phyloP scores from a whole-genome alignment of 2,113 vertebrate species.

The Odocoileus hemionus region DNA sequence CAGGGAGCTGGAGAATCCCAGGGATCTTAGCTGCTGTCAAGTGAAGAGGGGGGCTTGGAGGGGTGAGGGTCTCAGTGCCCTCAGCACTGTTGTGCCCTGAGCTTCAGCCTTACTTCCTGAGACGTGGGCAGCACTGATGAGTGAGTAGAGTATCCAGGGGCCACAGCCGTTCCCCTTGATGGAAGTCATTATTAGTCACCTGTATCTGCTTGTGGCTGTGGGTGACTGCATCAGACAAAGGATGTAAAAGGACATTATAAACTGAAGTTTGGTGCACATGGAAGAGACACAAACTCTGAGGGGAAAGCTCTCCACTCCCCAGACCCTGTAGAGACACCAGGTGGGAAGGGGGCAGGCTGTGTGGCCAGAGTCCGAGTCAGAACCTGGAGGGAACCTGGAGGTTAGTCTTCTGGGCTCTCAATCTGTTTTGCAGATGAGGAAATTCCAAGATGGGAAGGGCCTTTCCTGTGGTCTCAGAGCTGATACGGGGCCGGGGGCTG shows the following conservation, averaged over 20 bases:
- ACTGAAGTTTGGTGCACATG: neutral
- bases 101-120: neutral
- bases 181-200: neutral
- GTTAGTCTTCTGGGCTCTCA: neutral
- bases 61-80: accelerated
- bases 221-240: neutral
- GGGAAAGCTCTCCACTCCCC: neutral
- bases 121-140: accelerated
- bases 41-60: neutral
- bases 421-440: constrained; percentile 5
- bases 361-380: neutral
- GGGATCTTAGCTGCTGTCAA: neutral
- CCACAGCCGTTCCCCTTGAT: neutral
- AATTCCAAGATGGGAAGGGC: constrained; percentile 9
- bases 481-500: neutral
- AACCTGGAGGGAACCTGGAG: neutral
- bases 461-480: constrained; percentile 8
- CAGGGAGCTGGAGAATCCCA: neutral
- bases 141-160: neutral
- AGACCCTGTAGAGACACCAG: neutral
- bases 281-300: accelerated
- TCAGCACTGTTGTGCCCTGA: neutral
- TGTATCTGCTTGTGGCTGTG: neutral
- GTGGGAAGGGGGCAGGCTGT: neutral
- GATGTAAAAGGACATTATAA: neutral